phyloP scores from a whole-genome alignment of 1,140 invertebrate species.

The Latrodectus geometricus region DNA sequence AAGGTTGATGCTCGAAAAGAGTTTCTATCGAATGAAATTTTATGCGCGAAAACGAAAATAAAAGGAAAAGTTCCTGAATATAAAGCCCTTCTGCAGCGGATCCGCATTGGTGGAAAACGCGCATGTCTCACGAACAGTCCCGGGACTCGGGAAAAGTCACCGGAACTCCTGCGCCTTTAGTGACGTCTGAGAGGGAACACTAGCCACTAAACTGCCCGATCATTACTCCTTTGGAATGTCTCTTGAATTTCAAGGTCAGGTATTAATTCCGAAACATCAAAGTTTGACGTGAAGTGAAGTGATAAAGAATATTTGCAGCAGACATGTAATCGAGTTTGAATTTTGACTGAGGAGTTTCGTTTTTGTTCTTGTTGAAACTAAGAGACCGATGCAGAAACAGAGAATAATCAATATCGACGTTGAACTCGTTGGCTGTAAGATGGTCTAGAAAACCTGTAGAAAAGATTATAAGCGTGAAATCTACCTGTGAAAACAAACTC shows the following conservation, averaged over 20 bases:
- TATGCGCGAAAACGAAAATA: neutral
- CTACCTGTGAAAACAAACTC: neutral
- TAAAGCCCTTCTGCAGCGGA: slow-evolving; percentile 27
- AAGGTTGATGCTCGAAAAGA: neutral
- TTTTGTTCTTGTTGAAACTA: no score
- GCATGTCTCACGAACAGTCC: slow-evolving; percentile 18
- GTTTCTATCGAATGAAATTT: neutral
- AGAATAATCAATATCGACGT: slow-evolving; percentile 25
- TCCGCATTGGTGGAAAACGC: slow-evolving; percentile 40
- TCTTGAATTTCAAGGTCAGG: slow-evolving; percentile 27
- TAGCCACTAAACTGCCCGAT: neutral
- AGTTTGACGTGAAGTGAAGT: neutral
- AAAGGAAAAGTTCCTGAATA: neutral
- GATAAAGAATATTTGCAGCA: neutral
- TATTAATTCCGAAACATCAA: neutral
- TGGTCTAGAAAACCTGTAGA: slow-evolving; percentile 24
- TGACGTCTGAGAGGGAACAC: slow-evolving; percentile 6
- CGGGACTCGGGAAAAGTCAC: slow-evolving; percentile 27
- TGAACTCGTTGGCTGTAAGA: neutral
- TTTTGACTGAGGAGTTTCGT: neutral
- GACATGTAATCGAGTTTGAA: neutral
- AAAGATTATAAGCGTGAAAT: neutral
- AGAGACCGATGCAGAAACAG: neutral
- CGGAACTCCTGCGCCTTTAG: slow-evolving; percentile 21
- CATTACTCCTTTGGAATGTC: neutral